Evolutionary conservation across 2,797 vertebrate genomes (phyloP), one percentile per base, ranked within the genome.

Genomic region (Rhynchotus rufescens): DNA sequence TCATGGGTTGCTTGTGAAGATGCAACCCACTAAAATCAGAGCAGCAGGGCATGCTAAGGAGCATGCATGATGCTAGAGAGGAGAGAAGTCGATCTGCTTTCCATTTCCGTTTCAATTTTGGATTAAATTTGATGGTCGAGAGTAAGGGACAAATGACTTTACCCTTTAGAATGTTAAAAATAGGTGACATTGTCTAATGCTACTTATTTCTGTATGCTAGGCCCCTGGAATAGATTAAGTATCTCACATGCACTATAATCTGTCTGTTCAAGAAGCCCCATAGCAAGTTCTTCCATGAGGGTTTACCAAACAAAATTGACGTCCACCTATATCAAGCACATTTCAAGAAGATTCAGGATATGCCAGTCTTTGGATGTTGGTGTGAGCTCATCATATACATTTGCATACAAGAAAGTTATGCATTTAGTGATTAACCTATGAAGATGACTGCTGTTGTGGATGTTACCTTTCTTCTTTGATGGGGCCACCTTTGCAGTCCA

Each of bases 21-120:
- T 13, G 5, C 5, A 4, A 30, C 23, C 45, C 1, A 1, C 21
- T 45, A 74, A 74, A 79, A 51, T 26, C 23, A 25, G 44, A 52
- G 21, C 32, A 10, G 34, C 11, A 34, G 36, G 66, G 12, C n/a
- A 15, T 49, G 42, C 13, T 32, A n/a, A 66, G n/a, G 42, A 62
- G 34, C 54, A 19, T 1, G 2, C 26, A 7, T 0, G 1, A 47
- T 15, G 12, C 23, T 20, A 0, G 2, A 30, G 36, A 25, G 30
- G 6, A 77, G 26, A 42, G 25, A 61, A 51, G 34, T 14, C 60
- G 59, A 40, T 38, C 25, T 15, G 26, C 32, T 32, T 36, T 40
- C 40, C 12, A 40, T 40, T 40, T 38, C 38, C 20, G 25, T 38
- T 62, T 49, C 22, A 65, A 26, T 79, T 54, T 13, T 4, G 59